Conservation (phyloP, 30 jellyfish, hydroid and myxozoan genomes). For the Turritopsis dohrnii region DNA sequence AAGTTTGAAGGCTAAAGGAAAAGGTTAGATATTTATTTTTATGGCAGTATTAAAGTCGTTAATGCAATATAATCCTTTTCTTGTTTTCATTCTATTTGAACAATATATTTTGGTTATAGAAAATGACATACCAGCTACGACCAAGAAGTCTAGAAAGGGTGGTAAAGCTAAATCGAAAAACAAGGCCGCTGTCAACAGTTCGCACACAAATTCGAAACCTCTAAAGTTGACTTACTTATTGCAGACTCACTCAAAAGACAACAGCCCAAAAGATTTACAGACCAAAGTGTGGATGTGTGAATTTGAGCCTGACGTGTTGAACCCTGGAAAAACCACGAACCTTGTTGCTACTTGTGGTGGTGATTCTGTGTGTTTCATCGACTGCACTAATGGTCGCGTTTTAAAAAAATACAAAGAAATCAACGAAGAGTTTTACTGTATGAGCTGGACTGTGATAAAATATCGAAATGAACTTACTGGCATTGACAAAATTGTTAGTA, state of each 20-base stretch:
- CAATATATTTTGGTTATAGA: neutral
- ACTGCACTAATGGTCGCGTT: slow-evolving; percentile 75
- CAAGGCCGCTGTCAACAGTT: neutral
- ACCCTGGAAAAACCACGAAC: slow-evolving; percentile 75
- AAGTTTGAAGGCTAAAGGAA: slow-evolving; percentile 9
- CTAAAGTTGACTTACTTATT: slow-evolving; percentile 43
- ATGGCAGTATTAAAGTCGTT: no score
- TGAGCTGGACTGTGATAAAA: slow-evolving; percentile 80
- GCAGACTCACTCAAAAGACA: slow-evolving; percentile 86
- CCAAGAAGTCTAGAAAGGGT: slow-evolving; percentile 5
- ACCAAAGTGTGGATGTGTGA: slow-evolving; percentile 99
- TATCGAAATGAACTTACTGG: slow-evolving; percentile 34
- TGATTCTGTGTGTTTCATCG: slow-evolving; percentile 92
- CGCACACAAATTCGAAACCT: neutral
- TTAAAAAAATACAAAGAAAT: slow-evolving; percentile 80
- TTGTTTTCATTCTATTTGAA: neutral
- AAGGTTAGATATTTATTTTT: no score
- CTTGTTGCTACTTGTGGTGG: slow-evolving; percentile 99
- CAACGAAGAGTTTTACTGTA: slow-evolving; percentile 86
- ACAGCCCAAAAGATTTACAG: slow-evolving; percentile 89
- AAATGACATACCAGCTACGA: neutral
- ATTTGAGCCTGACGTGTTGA: slow-evolving; percentile 79
- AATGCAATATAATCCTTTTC: neutral
- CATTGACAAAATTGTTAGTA: slow-evolving; percentile 24
- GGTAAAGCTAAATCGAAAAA: neutral